These are phyloP conservation scores for Pterois miles DNA, from an alignment of 2,797 vertebrate genomes.

Conservation along the genomic window DNA sequence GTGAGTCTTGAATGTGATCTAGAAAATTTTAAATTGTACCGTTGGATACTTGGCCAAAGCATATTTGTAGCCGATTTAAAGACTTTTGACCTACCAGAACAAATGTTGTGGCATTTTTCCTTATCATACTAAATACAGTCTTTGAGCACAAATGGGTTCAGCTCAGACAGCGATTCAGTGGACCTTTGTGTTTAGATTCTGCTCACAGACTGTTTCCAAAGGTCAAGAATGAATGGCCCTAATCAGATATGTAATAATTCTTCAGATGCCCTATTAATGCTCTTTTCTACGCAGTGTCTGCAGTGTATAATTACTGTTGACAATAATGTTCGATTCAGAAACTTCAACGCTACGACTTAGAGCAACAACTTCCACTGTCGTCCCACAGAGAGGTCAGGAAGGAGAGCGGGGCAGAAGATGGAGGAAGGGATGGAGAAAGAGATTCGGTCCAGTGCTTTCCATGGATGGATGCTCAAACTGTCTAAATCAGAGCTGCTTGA, in stretches of 20 bases:
- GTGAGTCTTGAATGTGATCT: too few relatives aligned
- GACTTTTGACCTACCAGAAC: too few relatives aligned
- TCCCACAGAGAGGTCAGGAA: background rate
- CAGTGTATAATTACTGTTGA: background rate
- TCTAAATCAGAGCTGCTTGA: conserved; percentile 34
- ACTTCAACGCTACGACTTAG: background rate
- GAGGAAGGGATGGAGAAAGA: background rate
- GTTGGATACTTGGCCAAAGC: too few relatives aligned
- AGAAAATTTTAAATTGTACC: too few relatives aligned
- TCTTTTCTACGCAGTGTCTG: background rate
- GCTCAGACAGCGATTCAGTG: background rate
- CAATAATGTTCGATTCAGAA: background rate
- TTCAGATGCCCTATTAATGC: background rate
- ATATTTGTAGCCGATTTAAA: too few relatives aligned
- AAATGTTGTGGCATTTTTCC: too few relatives aligned
- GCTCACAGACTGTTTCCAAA: background rate
- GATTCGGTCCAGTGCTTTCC: conserved; percentile 11
- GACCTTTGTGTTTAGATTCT: background rate
- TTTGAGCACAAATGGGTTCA: too few relatives aligned
- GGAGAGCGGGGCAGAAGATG: background rate
- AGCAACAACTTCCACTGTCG: background rate
- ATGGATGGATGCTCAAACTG: conserved; percentile 24
- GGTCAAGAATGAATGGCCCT: background rate
- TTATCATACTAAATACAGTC: too few relatives aligned
- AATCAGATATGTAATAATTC: background rate